Base-by-base conservation (phyloP, 2,888 invertebrate species). In the Cheilosia pagana region DNA sequence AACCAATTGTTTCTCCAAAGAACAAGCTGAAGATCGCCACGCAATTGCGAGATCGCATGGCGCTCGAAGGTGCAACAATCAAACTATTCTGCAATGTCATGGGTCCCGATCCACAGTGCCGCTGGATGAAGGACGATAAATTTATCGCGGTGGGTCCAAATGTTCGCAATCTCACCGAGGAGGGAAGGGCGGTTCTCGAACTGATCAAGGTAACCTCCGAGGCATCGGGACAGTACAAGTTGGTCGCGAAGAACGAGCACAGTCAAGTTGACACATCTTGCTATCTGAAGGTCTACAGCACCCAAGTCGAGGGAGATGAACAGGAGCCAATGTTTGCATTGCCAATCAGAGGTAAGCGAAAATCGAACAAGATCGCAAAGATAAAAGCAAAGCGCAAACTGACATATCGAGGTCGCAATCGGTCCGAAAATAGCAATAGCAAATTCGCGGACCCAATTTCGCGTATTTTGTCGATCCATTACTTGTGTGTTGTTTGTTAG, bases 191-290 rank as follows among this genome's bases (percentile, higher is more conserved):
- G 25, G 95, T 95, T 50, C 90, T 97, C 63, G 96, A 97, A 92
- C 93, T 97, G 16, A 90, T 94, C 28, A 94, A 95, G 83, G 95
- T 95, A 0, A 92, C 93, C 1, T 91, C 94, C 0, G 93, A 93
- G 81, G 96, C 96, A 90, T 94, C 95, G 3, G 97, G 96, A n/a
- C 95, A 96, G 88, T 97, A 97, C 89, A 94, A 95, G 28, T 97
- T 97, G 89, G 93, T 95, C 5, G 97, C 96, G 43, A 94, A 93
- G 88, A 97, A 97, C 91, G 93, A 94, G 75, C 94, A 95, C 88
- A 96, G 96, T 53, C 93, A 94, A 86, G 93, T 95, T 7, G 94
- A 94, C 53, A 95, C 96, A n/a, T 94, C 95, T 25, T 96, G 96
- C 59, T 94, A 94, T 88, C 92, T 97, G 81, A 91, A 92, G 88